These are phyloP conservation scores for Didymodactylos carnosus DNA, from an alignment of 2,888 invertebrate genomes.

Conservation along the genomic window DNA sequence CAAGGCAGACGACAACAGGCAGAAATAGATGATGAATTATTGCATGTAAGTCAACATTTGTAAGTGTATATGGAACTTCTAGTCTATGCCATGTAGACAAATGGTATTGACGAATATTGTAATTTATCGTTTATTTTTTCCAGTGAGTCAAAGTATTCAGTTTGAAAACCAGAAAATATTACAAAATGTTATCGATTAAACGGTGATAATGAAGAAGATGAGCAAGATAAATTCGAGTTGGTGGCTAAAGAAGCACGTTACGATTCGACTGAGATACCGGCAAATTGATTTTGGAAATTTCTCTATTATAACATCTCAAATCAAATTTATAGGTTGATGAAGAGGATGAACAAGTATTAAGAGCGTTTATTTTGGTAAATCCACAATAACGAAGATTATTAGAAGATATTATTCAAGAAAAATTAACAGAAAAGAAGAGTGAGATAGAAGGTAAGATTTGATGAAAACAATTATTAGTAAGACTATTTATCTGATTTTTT, in stretches of 20 bases:
- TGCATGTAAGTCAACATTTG: conserved; percentile 1
- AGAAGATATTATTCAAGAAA: conserved; percentile 74
- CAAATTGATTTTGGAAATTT: neutral
- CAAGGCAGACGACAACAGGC: conserved; percentile 63
- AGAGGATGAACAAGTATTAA: conserved; percentile 68
- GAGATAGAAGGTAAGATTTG: conserved; percentile 52
- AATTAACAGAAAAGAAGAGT: conserved; percentile 63
- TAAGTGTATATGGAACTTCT: too few species aligned
- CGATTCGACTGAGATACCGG: neutral
- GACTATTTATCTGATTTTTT: too few species aligned
- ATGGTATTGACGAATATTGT: too few species aligned
- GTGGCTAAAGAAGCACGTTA: neutral
- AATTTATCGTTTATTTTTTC: too few species aligned
- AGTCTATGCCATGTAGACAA: too few species aligned
- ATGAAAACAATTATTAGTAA: too few species aligned
- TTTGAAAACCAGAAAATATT: too few species aligned
- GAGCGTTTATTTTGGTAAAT: conserved; percentile 55
- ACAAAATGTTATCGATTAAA: neutral
- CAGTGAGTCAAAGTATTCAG: too few species aligned
- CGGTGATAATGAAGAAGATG: neutral
- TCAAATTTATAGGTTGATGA: conserved; percentile 52
- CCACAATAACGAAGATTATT: conserved; percentile 48
- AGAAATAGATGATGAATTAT: conserved; percentile 46
- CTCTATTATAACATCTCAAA: too few species aligned
- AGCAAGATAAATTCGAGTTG: neutral